Conservation (phyloP, 1,140 invertebrate genomes). For the Manduca sexta region DNA sequence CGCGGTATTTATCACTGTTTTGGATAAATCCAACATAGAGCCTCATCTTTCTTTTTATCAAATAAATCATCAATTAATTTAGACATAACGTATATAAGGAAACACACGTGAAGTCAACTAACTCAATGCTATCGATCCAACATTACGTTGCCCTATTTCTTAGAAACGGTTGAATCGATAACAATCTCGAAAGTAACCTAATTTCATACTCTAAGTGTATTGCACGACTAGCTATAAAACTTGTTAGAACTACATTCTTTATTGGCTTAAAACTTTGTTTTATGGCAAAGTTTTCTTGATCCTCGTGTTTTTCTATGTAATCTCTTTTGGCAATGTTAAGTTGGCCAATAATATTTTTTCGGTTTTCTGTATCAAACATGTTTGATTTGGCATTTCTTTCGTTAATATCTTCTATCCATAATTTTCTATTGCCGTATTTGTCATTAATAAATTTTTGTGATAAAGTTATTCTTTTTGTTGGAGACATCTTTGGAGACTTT, state of each 20-base stretch:
- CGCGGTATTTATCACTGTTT: conserved; percentile 81
- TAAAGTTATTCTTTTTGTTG: conserved; percentile 54
- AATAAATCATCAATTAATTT: conserved; percentile 86
- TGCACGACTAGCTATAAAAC: conserved; percentile 32
- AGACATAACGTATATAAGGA: conserved; percentile 58
- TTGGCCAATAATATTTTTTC: conserved; percentile 55
- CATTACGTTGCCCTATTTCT: conserved; percentile 23
- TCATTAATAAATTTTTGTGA: conserved; percentile 73
- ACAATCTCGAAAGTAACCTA: conserved; percentile 34
- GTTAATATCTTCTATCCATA: conserved; percentile 57
- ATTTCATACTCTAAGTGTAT: conserved; percentile 31
- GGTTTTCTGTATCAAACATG: conserved; percentile 46
- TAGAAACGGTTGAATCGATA: conserved; percentile 52
- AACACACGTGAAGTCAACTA: conserved; percentile 8
- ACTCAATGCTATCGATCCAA: conserved; percentile 35
- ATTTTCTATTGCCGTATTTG: conserved; percentile 68
- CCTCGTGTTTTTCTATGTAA: conserved; percentile 38
- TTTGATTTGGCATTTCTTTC: conserved; percentile 45
- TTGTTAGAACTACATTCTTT: conserved; percentile 10
- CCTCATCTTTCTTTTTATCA: conserved; percentile 87
- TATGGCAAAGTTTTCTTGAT: conserved; percentile 29
- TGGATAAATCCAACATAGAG: conserved; percentile 88
- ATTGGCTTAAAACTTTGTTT: conserved; percentile 33
- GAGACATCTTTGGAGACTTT: conserved; percentile 48
- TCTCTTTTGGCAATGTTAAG: conserved; percentile 50